Base-by-base conservation (phyloP, 1,140 invertebrate genomes). In the Caenorhabditis briggsae region DNA sequence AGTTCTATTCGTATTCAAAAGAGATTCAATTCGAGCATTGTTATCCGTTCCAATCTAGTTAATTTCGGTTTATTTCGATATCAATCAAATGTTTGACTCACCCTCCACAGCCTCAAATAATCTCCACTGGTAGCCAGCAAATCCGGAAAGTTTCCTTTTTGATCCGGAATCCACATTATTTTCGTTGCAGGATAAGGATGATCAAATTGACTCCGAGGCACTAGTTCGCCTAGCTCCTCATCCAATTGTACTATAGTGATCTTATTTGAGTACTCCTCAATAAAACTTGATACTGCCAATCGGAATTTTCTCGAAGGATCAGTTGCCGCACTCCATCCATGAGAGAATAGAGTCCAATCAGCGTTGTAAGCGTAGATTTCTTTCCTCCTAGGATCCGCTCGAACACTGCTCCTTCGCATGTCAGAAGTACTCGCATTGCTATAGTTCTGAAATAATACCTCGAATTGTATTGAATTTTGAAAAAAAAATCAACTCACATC, bases 281-380 rank as follows among this genome's bases (percentile, higher is more conserved):
- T 97, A 94, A 99, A 99, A 92, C 97, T 98, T 20, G 97, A 97
- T 0, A 99, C 94, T 14, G 98, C 98, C 0, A 99, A 94, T 56
- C 98, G 94, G 92, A 99, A 99, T 86, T 97, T 94, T 92, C 98
- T 98, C 41, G 90, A 89, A 23, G 87, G 82, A 93, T 99, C 98
- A 3, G 97, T 97, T 87, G 97, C 93, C 0, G 98, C 96, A 20
- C 97, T 98, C 98, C 98, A 99, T 93, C 99, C 99, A 97, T 98
- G 98, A 89, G 96, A 97, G 93, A 98, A 99, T 0, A 99, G 93
- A 0, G 96, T 97, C 97, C 97, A 99, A 93, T 97, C 97, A 70
- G 97, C 97, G 92, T 98, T 95, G 93, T 99, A 99, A 93, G 96
- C 96, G 91, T 96, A 96, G 84, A 96, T 96, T 93, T 96, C 95